phyloP scores from a whole-genome alignment of 2,113 vertebrate genomes.

The Pseudolaguvia tuberculata region DNA sequence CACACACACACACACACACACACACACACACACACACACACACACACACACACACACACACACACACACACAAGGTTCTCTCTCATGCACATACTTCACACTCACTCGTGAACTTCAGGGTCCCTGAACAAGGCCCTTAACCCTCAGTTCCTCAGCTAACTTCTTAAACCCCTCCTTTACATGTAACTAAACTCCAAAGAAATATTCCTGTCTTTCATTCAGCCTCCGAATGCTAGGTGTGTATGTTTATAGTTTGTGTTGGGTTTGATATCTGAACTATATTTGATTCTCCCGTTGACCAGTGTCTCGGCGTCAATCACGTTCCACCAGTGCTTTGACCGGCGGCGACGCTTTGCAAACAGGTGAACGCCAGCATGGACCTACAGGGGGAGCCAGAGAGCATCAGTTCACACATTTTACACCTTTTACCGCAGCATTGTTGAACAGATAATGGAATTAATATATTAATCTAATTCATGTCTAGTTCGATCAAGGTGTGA shows the following conservation, averaged over 20 bases:
- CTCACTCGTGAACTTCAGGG: too few relatives aligned
- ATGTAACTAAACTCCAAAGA: too few relatives aligned
- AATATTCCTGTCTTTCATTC: too few relatives aligned
- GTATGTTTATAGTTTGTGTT: background rate
- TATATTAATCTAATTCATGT: background rate
- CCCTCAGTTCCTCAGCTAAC: too few relatives aligned
- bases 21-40: background rate
- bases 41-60: background rate
- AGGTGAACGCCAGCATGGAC: constrained; percentile 74
- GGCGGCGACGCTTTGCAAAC: constrained; percentile 76
- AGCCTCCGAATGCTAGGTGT: too few relatives aligned
- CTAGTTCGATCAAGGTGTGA: constrained; percentile 9
- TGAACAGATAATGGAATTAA: background rate
- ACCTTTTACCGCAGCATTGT: background rate
- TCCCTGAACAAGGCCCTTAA: too few relatives aligned
- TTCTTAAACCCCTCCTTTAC: too few relatives aligned
- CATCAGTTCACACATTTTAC: constrained; percentile 15
- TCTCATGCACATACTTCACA: too few relatives aligned
- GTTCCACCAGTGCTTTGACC: constrained; percentile 88
- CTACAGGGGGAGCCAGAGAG: constrained; percentile 16
- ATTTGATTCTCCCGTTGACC: constrained; percentile 58
- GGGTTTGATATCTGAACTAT: constrained; percentile 14
- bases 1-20: background rate
- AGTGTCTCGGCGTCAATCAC: constrained; percentile 86
- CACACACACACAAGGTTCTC: too few relatives aligned